A percentile compares a stretch with the other conserved stretches of the same genome.
Evolutionary conservation across 2,888 invertebrate genomes (phyloP).

Genomic region (Pammene fasciana): DNA sequence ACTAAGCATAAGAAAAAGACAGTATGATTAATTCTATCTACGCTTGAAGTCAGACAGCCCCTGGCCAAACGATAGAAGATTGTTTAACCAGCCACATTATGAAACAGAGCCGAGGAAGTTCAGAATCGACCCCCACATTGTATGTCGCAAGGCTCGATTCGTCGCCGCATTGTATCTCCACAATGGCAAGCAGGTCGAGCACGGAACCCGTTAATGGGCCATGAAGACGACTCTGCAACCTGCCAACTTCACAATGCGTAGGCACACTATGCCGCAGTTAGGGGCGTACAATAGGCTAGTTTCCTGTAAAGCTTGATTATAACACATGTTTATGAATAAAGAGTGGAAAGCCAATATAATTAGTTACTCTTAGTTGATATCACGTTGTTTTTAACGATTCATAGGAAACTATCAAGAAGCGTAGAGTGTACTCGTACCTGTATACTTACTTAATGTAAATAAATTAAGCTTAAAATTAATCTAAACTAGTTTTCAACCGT

Average conservation of each 20-base stretch:
- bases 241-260: slow-evolving; percentile 37
- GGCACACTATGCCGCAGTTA: slow-evolving; percentile 32
- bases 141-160: slow-evolving; percentile 45
- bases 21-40: too few species aligned
- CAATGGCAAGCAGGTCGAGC: slow-evolving; percentile 42
- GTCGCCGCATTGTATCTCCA: slow-evolving; percentile 43
- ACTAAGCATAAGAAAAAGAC: too few species aligned
- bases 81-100: background rate
- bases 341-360: background rate
- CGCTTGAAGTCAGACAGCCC: too few species aligned
- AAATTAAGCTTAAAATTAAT: too few species aligned
- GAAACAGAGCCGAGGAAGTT: slow-evolving; percentile 9
- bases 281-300: slow-evolving; percentile 12
- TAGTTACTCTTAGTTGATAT: too few species aligned
- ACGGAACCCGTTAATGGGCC: slow-evolving; percentile 40
- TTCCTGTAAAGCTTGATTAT: slow-evolving; percentile 2
- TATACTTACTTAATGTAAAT: too few species aligned
- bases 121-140: slow-evolving; percentile 35
- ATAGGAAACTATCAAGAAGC: too few species aligned
- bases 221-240: slow-evolving; percentile 41
- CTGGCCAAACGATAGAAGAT: background rate
- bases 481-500: too few species aligned
- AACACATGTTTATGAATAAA: background rate
- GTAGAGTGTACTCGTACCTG: too few species aligned
- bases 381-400: too few species aligned